A percentile compares a stretch with the other conserved stretches of the same genome.
Evolutionary conservation across 1,140 invertebrate genomes (phyloP).

Genomic region (Ladona fulva): DNA sequence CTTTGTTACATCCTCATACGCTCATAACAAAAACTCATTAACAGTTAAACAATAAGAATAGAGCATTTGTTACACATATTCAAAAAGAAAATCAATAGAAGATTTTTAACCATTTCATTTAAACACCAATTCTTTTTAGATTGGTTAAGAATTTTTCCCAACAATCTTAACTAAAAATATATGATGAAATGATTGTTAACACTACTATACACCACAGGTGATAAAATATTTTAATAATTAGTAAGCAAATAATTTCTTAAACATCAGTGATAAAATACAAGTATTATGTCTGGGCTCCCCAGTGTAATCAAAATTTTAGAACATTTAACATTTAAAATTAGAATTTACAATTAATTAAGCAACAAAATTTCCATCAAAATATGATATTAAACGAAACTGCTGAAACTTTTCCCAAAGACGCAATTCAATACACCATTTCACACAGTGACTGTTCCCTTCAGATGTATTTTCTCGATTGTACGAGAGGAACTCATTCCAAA

Average conservation of each 20-base stretch:
- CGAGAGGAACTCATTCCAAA: not conserved
- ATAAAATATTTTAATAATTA: conserved; percentile 11
- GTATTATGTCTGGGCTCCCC: not conserved
- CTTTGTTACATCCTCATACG: conserved; percentile 5
- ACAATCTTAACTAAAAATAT: conserved; percentile 4
- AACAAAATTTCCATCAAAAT: not conserved
- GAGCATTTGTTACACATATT: not conserved
- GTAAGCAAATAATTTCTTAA: conserved; percentile 11
- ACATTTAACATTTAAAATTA: not conserved
- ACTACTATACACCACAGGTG: conserved; percentile 8
- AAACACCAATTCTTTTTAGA: conserved; percentile 3
- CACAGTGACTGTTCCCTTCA: not conserved
- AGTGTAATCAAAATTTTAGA: not conserved
- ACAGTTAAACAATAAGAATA: not conserved
- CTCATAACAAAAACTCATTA: conserved; percentile 3
- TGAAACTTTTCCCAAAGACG: not conserved
- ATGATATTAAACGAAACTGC: not conserved
- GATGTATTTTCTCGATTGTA: not conserved
- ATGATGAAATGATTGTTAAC: conserved; percentile 3
- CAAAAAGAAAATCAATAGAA: conserved; percentile 4
- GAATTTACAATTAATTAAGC: not conserved
- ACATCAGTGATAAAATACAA: conserved; percentile 3
- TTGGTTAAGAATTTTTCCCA: not conserved
- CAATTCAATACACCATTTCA: not conserved
- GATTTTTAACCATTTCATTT: not conserved